Conservation (phyloP, 92 coral and sea anemone genomes). For the Heliopora coerulea region DNA sequence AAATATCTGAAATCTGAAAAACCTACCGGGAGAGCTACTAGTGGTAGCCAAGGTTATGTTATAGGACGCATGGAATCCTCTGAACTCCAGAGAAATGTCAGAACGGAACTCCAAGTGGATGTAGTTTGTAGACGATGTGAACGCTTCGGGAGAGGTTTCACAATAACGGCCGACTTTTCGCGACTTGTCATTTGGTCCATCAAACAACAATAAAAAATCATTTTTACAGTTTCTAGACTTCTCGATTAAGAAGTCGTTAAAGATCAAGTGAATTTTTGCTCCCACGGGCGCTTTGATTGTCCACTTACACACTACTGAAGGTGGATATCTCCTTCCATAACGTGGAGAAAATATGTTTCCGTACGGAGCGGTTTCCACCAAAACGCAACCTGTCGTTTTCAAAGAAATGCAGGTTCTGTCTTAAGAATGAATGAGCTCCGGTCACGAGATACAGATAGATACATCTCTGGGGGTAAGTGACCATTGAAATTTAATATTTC, state of each 20-base stretch:
- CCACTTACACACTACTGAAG: slow-evolving; percentile 68
- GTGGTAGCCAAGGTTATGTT: slow-evolving; percentile 26
- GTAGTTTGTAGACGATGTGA: slow-evolving; percentile 54
- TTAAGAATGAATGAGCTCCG: too few species aligned
- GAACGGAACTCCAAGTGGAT: slow-evolving; percentile 63
- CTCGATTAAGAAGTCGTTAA: slow-evolving; percentile 64
- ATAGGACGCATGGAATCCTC: slow-evolving; percentile 72
- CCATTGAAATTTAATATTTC: too few species aligned
- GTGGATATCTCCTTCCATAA: slow-evolving; percentile 63
- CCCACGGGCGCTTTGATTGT: slow-evolving; percentile 65
- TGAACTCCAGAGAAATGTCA: slow-evolving; percentile 50
- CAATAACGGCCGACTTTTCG: slow-evolving; percentile 72
- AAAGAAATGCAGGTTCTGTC: background rate
- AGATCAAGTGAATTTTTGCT: slow-evolving; percentile 52
- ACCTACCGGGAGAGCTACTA: slow-evolving; percentile 53
- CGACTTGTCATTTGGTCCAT: slow-evolving; percentile 57
- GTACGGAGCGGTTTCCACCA: slow-evolving; percentile 12
- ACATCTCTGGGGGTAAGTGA: too few species aligned
- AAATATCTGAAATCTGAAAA: too few species aligned
- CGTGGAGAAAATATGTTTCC: slow-evolving; percentile 71
- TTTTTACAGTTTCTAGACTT: slow-evolving; percentile 42
- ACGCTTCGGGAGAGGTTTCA: slow-evolving; percentile 56
- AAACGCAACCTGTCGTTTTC: background rate
- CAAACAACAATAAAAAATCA: slow-evolving; percentile 68
- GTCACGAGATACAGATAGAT: too few species aligned